Conservation (phyloP, 2,888 invertebrate genomes). For the Ditula angustiorana region DNA sequence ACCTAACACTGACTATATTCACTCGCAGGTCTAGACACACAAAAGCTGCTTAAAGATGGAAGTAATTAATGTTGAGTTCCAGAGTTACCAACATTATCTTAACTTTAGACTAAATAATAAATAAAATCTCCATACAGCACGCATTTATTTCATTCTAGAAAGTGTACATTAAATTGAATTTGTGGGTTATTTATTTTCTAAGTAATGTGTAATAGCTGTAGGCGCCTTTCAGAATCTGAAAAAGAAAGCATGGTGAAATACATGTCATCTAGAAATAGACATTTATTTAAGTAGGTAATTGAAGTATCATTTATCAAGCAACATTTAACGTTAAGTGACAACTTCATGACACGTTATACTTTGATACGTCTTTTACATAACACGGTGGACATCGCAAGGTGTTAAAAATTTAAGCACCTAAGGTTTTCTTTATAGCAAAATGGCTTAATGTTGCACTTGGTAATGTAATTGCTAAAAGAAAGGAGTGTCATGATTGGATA, state of each 20-base stretch:
- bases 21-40: no score
- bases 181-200: conserved; percentile 51
- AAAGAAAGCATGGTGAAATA: conserved; percentile 38
- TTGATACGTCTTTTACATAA: not conserved
- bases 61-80: no score
- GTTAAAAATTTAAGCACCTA: not conserved
- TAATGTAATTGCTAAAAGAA: not conserved
- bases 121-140: not conserved
- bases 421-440: not conserved
- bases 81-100: no score
- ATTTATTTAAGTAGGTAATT: no score
- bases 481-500: not conserved
- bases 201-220: conserved; percentile 77
- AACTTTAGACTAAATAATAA: no score
- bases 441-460: not conserved
- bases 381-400: not conserved
- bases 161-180: not conserved
- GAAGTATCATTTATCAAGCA: not conserved
- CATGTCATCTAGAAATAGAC: no score
- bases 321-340: not conserved
- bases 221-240: conserved; percentile 78
- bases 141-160: conserved; percentile 10
- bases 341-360: not conserved
- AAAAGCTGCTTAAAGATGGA: no score
- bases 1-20: no score